Evolutionary conservation across 1,140 invertebrate species (phyloP).

Genomic region (Brachionus asplanchnoidis): DNA sequence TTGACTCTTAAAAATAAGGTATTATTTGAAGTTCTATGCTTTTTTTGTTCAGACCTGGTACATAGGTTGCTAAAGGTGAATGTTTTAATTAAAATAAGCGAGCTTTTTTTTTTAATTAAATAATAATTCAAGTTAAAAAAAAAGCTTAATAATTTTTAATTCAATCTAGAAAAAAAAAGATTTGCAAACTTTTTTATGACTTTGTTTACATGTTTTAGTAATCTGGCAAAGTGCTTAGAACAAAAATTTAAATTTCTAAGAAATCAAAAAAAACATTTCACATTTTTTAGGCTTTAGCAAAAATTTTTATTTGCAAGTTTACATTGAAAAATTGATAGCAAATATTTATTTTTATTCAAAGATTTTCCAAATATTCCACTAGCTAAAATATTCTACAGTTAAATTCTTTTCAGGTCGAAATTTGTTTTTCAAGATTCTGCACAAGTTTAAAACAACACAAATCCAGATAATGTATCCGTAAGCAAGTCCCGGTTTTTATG

Average conservation of each 20-base stretch:
- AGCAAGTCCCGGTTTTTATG: not conserved
- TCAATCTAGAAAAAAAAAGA: not conserved
- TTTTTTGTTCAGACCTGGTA: not conserved
- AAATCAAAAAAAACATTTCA: not conserved
- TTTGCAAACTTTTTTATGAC: not conserved
- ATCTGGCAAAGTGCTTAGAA: not conserved
- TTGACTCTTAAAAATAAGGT: too few species aligned
- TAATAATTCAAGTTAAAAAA: not conserved
- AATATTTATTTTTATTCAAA: not conserved
- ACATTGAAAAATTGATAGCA: conserved; percentile 15
- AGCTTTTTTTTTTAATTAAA: not conserved
- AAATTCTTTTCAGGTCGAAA: not conserved
- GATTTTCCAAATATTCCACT: not conserved
- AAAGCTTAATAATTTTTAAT: not conserved
- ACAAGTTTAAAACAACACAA: not conserved
- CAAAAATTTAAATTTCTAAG: not conserved
- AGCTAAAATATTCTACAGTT: not conserved
- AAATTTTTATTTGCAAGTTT: not conserved
- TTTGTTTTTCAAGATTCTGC: not conserved
- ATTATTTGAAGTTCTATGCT: too few species aligned
- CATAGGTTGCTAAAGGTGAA: not conserved
- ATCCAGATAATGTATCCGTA: not conserved
- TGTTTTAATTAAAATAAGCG: not conserved
- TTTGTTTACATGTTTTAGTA: not conserved
- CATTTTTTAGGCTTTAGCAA: not conserved